Conservation (phyloP, 35 echinoderm and acorn worm species). For the Lytechinus variegatus region DNA sequence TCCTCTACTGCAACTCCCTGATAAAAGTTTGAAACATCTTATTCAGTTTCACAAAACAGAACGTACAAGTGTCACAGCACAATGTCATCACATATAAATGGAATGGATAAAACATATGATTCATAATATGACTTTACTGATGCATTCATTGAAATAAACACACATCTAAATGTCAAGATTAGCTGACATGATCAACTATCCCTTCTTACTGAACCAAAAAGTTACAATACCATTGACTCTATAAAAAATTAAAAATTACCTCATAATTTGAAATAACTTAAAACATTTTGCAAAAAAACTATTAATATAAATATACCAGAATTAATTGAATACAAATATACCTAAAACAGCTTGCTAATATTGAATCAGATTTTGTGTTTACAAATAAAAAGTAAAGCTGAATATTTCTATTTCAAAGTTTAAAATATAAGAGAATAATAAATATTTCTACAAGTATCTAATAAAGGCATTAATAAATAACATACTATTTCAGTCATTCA, state of each 20-base stretch:
- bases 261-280: not conserved
- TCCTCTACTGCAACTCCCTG: not conserved
- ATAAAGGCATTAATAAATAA: not conserved
- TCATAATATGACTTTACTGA: not conserved
- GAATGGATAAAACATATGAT: not conserved
- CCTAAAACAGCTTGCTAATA: not conserved
- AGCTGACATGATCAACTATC: not conserved
- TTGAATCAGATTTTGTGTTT: not conserved
- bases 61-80: not conserved
- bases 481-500: not conserved
- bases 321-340: not conserved
- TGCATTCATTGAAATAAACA: not conserved
- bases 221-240: not conserved
- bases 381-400: not conserved
- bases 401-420: not conserved
- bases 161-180: no score
- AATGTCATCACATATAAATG: not conserved
- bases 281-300: not conserved
- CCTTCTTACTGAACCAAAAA: not conserved
- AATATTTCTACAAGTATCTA: not conserved
- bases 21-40: not conserved
- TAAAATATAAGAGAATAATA: not conserved
- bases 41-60: not conserved
- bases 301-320: not conserved
- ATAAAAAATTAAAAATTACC: not conserved